Percentiles rank a stretch among this genome's conserved stretches.
Evolutionary conservation across 2,888 invertebrate genomes (phyloP).

Genomic region (Ophion obscuratus): DNA sequence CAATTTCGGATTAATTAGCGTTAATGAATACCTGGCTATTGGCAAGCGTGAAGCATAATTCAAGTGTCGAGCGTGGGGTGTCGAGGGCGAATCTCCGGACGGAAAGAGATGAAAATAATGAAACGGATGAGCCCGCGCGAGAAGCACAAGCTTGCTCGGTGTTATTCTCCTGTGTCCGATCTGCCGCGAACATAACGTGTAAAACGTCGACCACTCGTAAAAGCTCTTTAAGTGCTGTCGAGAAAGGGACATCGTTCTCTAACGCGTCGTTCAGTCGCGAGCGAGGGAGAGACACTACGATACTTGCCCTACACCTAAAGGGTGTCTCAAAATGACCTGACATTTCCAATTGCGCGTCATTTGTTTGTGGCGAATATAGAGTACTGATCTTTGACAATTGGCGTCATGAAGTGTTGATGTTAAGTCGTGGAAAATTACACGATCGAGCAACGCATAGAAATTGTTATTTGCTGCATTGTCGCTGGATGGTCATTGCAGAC

Average conservation of each 20-base stretch:
- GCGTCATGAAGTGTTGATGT: too few species aligned
- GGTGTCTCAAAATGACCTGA: too few species aligned
- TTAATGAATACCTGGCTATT: conserved; percentile 81
- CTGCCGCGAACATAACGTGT: conserved; percentile 59
- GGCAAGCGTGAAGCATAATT: conserved; percentile 79
- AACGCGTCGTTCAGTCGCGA: conserved; percentile 31
- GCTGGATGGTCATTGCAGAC: too few species aligned
- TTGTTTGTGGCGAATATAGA: too few species aligned
- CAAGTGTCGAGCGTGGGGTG: conserved; percentile 65
- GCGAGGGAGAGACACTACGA: too few species aligned
- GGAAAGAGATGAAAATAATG: conserved; percentile 37
- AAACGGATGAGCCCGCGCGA: conserved; percentile 29
- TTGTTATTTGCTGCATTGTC: too few species aligned
- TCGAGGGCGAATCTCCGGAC: background rate
- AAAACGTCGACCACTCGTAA: conserved; percentile 57
- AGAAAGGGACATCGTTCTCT: conserved; percentile 52
- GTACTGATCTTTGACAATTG: too few species aligned
- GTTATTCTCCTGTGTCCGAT: conserved; percentile 57
- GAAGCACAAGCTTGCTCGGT: conserved; percentile 47
- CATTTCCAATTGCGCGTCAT: too few species aligned
- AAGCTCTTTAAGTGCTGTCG: conserved; percentile 61
- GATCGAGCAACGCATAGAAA: too few species aligned
- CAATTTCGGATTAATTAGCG: conserved; percentile 79
- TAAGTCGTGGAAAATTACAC: too few species aligned
- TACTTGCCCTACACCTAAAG: too few species aligned